A percentile compares a stretch with the other conserved stretches of the same genome.
Evolutionary conservation across 2,113 vertebrate species (phyloP).

Genomic region (Tetraodon nigroviridis): DNA sequence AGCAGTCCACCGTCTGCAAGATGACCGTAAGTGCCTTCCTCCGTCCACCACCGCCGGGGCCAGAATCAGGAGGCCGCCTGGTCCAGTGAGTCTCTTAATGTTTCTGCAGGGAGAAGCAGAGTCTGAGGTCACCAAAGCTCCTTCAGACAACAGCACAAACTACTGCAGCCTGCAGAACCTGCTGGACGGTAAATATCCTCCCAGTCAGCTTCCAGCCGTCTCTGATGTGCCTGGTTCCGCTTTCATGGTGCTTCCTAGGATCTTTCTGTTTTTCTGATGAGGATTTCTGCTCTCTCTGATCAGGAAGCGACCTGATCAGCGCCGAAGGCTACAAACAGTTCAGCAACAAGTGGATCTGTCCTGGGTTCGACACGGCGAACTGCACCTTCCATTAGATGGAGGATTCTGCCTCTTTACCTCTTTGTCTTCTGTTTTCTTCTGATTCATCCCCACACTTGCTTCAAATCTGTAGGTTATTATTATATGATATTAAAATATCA

Average conservation of each 20-base stretch:
- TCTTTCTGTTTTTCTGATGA: not conserved
- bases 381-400: slow-evolving; percentile 26
- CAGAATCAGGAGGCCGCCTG: too few species aligned
- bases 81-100: not conserved
- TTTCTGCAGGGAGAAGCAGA: slow-evolving; percentile 40
- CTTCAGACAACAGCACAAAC: slow-evolving; percentile 42
- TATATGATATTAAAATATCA: too few species aligned
- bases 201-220: too few species aligned
- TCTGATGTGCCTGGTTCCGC: not conserved
- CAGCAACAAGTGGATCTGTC: slow-evolving; percentile 64
- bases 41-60: too few species aligned
- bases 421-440: not conserved
- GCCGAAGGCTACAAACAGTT: slow-evolving; percentile 56
- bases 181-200: slow-evolving; percentile 33
- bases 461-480: too few species aligned
- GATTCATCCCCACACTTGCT: not conserved
- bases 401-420: not conserved
- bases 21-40: slow-evolving; percentile 37
- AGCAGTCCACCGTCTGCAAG: slow-evolving; percentile 53
- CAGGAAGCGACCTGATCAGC: slow-evolving; percentile 44
- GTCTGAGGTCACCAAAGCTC: slow-evolving; percentile 24
- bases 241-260: not conserved
- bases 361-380: slow-evolving; percentile 42
- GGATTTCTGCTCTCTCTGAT: not conserved
- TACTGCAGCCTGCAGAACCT: slow-evolving; percentile 64